phyloP scores from a whole-genome alignment of 2,113 vertebrate species.

The Eretmochelys imbricata region DNA sequence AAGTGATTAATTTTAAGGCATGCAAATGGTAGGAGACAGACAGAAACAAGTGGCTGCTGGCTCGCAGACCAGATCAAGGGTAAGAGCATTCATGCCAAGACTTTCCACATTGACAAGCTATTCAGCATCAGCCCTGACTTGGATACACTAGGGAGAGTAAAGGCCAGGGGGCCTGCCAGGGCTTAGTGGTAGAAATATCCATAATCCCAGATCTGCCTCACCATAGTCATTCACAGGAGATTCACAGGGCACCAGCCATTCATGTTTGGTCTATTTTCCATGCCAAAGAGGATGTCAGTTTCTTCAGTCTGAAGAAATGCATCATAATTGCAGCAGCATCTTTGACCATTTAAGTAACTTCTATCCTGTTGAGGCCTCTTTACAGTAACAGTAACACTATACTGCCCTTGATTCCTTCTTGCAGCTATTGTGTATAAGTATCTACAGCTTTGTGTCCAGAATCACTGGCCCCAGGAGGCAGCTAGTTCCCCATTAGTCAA shows the following conservation, averaged over 20 bases:
- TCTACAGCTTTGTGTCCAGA: background rate
- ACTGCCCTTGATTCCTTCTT: background rate
- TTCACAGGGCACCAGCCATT: background rate
- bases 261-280: background rate
- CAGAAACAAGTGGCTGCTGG: background rate
- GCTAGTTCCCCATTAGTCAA: background rate
- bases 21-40: background rate
- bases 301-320: slow-evolving; percentile 17
- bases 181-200: background rate
- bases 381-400: background rate
- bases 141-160: background rate
- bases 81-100: background rate
- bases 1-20: slow-evolving; percentile 60
- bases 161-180: accelerated
- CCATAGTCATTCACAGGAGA: background rate
- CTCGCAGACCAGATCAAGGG: background rate
- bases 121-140: background rate
- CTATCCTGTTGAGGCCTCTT: background rate
- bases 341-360: background rate
- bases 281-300: background rate
- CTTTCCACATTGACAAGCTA: background rate
- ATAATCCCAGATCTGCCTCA: background rate
- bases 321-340: background rate
- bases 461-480: background rate
- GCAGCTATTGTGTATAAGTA: background rate